Conservation (phyloP, 2,888 invertebrate species). For the Epistrophe grossulariae region DNA sequence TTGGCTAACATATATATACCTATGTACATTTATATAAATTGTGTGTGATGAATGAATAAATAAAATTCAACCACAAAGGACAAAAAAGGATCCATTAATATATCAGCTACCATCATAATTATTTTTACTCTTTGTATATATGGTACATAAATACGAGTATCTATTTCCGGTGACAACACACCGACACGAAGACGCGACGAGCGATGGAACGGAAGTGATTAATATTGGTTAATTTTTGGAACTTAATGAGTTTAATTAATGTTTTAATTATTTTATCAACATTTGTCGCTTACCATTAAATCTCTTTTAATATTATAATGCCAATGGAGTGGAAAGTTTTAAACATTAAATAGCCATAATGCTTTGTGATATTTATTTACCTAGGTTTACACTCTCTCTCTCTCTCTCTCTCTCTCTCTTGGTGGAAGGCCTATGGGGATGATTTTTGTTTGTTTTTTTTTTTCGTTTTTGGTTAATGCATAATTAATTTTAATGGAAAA, state of each 20-base stretch:
- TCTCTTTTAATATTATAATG: neutral
- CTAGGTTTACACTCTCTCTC: too few relatives aligned
- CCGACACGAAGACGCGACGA: too few relatives aligned
- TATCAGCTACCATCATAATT: constrained; percentile 13
- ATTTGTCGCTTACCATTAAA: constrained; percentile 40
- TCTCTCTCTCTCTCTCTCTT: neutral
- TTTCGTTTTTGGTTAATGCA: constrained; percentile 10
- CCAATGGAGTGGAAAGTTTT: constrained; percentile 42
- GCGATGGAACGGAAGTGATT: constrained; percentile 36
- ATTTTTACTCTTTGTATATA: neutral
- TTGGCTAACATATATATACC: neutral
- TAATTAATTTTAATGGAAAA: constrained; percentile 71
- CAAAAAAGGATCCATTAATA: neutral
- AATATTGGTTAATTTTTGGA: constrained; percentile 51
- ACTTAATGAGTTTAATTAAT: constrained; percentile 40
- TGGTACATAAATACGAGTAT: neutral
- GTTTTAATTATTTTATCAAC: constrained; percentile 36
- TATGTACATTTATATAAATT: neutral
- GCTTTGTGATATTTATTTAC: constrained; percentile 5
- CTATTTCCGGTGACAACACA: constrained; percentile 15
- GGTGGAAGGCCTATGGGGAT: neutral
- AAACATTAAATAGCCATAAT: constrained; percentile 31
- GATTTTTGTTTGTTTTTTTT: neutral
- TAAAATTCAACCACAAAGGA: neutral
- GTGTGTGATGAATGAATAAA: neutral